Conservation (phyloP, 1,140 invertebrate genomes). For the Trinorchestia longiramus region DNA sequence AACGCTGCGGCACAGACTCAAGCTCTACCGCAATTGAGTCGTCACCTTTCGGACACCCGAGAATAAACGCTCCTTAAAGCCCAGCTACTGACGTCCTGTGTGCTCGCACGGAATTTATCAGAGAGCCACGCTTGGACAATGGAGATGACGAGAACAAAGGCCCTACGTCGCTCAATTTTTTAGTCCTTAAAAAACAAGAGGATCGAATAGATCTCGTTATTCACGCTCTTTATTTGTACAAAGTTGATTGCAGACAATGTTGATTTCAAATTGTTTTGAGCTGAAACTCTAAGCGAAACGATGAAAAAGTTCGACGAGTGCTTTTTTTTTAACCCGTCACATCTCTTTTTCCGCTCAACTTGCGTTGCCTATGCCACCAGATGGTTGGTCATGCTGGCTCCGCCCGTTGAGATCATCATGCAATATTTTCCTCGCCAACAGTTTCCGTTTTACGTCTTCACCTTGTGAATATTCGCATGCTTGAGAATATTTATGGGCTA, state of each 20-base stretch:
- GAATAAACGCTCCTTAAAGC: constrained; percentile 1
- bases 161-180: background rate
- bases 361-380: background rate
- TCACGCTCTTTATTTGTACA: background rate
- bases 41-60: constrained; percentile 4
- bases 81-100: background rate
- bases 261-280: background rate
- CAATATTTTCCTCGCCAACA: constrained; percentile 17
- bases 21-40: constrained; percentile 6
- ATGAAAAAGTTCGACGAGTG: background rate
- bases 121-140: background rate
- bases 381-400: background rate
- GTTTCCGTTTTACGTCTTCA: constrained; percentile 2
- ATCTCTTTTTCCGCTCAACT: background rate
- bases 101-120: background rate
- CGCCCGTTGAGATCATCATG: background rate
- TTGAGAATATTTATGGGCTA: constrained; percentile 37
- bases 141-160: background rate
- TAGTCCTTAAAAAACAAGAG: background rate
- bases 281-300: background rate
- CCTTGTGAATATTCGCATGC: constrained; percentile 17
- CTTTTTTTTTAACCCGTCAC: background rate
- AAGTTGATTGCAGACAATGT: too few relatives aligned
- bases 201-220: background rate
- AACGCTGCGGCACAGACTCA: background rate